Conservation (phyloP, 2,797 vertebrate genomes). For the Xenentodon cancila region DNA sequence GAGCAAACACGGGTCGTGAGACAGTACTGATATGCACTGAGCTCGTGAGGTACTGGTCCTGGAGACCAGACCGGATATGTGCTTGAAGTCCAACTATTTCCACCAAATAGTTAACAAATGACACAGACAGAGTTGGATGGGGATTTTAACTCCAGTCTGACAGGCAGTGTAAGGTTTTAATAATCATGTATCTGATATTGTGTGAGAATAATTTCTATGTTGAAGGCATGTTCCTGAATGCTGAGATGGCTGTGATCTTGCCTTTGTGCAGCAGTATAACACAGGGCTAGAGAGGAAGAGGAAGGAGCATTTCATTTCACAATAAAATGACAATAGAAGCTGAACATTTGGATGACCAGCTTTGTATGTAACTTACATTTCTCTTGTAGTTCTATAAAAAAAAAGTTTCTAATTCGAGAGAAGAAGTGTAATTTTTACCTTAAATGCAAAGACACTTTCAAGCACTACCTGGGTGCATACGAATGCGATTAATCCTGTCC, state of each 20-base stretch:
- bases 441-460: slow-evolving; percentile 39
- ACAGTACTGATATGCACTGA: slow-evolving; percentile 14
- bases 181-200: slow-evolving; percentile 61
- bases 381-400: slow-evolving; percentile 20
- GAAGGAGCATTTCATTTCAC: slow-evolving; percentile 47
- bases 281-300: slow-evolving; percentile 10
- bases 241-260: slow-evolving; percentile 54
- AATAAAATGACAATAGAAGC: slow-evolving; percentile 41
- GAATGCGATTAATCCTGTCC: slow-evolving; percentile 28
- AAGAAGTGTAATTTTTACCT: slow-evolving; percentile 41
- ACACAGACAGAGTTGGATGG: slow-evolving; percentile 19
- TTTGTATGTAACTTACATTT: slow-evolving; percentile 36
- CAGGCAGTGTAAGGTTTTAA: slow-evolving; percentile 63
- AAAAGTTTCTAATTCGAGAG: slow-evolving; percentile 33
- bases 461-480: slow-evolving; percentile 22
- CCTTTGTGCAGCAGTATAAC: slow-evolving; percentile 31
- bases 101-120: background rate
- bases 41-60: slow-evolving; percentile 27
- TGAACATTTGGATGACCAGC: slow-evolving; percentile 51
- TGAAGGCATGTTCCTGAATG: slow-evolving; percentile 53
- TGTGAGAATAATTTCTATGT: slow-evolving; percentile 37
- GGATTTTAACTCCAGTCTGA: slow-evolving; percentile 35
- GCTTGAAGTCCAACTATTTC: background rate
- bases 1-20: background rate
- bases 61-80: slow-evolving; percentile 11